phyloP scores from a whole-genome alignment of 2,113 vertebrate genomes.

The Sphaerodactylus townsendi region DNA sequence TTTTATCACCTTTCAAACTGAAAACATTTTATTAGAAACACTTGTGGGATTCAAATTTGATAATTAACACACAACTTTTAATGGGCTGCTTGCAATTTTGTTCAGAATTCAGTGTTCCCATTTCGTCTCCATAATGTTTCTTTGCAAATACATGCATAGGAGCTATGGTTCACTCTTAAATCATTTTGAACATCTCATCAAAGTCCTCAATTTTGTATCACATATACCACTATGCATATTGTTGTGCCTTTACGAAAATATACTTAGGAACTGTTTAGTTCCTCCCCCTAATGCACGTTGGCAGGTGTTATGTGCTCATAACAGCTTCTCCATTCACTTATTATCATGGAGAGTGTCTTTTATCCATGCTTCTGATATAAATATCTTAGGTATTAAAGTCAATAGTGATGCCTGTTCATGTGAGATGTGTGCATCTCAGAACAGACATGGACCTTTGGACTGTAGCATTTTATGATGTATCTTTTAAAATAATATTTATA shows the following conservation, averaged over 20 bases:
- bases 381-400: neutral
- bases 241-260: neutral
- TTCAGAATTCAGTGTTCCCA: neutral
- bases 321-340: neutral
- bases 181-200: neutral
- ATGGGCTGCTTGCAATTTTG: conserved; percentile 3
- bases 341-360: neutral
- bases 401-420: neutral
- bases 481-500: neutral
- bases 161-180: accelerated
- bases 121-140: neutral
- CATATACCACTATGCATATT: conserved; percentile 3
- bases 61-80: neutral
- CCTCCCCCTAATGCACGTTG: neutral
- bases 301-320: neutral
- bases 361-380: neutral
- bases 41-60: neutral
- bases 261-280: neutral
- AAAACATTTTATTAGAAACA: neutral
- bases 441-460: neutral
- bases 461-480: neutral
- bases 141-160: neutral
- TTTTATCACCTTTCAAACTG: neutral
- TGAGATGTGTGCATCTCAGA: neutral
- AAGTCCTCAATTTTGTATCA: neutral